These are phyloP conservation scores for Actias luna DNA, from an alignment of 2,888 invertebrate species.

Conservation along the genomic window DNA sequence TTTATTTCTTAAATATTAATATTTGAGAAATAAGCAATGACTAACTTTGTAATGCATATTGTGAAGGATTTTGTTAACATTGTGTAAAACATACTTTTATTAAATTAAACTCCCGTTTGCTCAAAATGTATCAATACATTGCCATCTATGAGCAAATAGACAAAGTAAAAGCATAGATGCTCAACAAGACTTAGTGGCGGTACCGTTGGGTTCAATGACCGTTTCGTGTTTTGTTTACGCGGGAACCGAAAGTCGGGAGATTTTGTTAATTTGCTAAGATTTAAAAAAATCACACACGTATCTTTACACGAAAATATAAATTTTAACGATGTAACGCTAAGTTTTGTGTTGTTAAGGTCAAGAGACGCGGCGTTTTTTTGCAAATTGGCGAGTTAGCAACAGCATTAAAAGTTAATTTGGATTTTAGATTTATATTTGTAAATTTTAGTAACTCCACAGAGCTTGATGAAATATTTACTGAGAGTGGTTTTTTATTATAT, in stretches of 20 bases:
- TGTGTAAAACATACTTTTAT: not conserved
- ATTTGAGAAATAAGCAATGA: too few relatives aligned
- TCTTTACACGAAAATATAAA: constrained; percentile 31
- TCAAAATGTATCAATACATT: not conserved
- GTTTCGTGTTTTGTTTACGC: constrained; percentile 68
- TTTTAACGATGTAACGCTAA: constrained; percentile 40
- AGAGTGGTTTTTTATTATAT: not conserved
- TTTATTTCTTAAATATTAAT: too few relatives aligned
- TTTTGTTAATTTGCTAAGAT: constrained; percentile 45
- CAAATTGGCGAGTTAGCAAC: constrained; percentile 15
- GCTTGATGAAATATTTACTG: not conserved
- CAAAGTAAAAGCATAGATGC: constrained; percentile 43
- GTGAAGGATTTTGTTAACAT: not conserved
- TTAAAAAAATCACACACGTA: constrained; percentile 47
- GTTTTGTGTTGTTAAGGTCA: constrained; percentile 35
- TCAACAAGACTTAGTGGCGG: constrained; percentile 56
- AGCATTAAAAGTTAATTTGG: not conserved
- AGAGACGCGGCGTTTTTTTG: constrained; percentile 34
- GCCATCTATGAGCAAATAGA: constrained; percentile 53
- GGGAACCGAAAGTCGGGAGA: constrained; percentile 51
- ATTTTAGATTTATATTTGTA: not conserved
- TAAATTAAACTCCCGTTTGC: too few relatives aligned
- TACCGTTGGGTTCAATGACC: constrained; percentile 78
- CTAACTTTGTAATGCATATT: too few relatives aligned
- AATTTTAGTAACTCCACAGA: not conserved